phyloP scores from a whole-genome alignment of 2,888 invertebrate genomes.

The Uloborus plumipes region DNA sequence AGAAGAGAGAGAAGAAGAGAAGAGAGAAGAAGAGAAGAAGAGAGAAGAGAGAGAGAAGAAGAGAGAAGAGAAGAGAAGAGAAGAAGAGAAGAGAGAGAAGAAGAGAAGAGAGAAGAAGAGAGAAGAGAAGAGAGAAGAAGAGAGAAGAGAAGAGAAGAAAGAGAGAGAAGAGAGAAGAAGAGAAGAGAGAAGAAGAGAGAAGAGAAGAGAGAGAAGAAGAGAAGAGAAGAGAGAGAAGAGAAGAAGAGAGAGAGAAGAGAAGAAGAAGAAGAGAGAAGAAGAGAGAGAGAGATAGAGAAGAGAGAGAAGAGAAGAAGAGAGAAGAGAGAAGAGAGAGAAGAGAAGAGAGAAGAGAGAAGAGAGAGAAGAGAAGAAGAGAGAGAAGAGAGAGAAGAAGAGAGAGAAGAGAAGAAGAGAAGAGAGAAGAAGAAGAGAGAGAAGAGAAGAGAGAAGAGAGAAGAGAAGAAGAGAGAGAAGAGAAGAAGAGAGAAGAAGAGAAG shows the following conservation, averaged over 20 bases:
- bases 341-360: neutral
- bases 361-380: neutral
- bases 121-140: neutral
- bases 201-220: neutral
- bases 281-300: neutral
- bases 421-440: neutral
- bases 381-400: neutral
- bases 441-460: neutral
- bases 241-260: neutral
- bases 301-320: neutral
- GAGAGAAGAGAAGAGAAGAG: neutral
- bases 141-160: neutral
- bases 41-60: neutral
- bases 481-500: neutral
- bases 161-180: slow-evolving; percentile 1
- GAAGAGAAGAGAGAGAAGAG: neutral
- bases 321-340: neutral
- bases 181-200: neutral
- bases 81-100: neutral
- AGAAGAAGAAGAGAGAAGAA: neutral
- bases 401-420: neutral
- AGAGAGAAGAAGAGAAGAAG: neutral
- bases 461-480: neutral
- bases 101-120: neutral
- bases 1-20: neutral